phyloP scores from a whole-genome alignment of 2,888 invertebrate species.

The Clunio marinus region DNA sequence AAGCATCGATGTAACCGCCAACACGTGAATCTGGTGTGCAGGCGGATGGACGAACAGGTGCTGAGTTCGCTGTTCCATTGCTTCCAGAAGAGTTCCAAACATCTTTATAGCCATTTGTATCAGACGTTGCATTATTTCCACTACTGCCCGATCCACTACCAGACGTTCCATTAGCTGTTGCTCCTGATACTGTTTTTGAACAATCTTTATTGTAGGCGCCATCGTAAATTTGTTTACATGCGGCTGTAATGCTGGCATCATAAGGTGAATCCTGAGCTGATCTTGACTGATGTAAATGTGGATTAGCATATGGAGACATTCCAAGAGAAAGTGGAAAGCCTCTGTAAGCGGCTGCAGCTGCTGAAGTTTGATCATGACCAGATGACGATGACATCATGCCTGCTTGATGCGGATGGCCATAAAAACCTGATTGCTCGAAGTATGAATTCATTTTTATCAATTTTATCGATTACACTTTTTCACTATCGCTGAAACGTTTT shows the following conservation, averaged over 20 bases:
- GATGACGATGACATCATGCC: constrained; percentile 63
- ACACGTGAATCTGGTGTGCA: constrained; percentile 84
- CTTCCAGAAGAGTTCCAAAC: constrained; percentile 55
- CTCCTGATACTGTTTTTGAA: constrained; percentile 56
- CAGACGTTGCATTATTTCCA: constrained; percentile 62
- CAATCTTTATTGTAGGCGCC: constrained; percentile 67
- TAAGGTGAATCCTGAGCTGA: constrained; percentile 88
- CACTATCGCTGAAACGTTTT: not conserved
- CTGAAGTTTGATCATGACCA: constrained; percentile 66
- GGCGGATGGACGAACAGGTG: constrained; percentile 76
- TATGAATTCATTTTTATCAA: constrained; percentile 78
- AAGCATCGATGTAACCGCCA: constrained; percentile 72
- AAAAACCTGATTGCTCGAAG: constrained; percentile 94
- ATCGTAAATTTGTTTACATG: constrained; percentile 65
- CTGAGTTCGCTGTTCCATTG: constrained; percentile 48
- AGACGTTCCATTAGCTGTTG: constrained; percentile 49
- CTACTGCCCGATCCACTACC: constrained; percentile 63
- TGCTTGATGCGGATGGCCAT: constrained; percentile 85
- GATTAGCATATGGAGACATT: constrained; percentile 81
- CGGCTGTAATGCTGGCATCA: constrained; percentile 83
- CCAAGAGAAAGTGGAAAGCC: constrained; percentile 82
- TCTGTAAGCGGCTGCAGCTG: constrained; percentile 66
- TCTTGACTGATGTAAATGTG: constrained; percentile 65
- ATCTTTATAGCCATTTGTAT: constrained; percentile 58
- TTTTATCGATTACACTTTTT: constrained; percentile 40